Evolutionary conservation across 1,140 invertebrate species (phyloP).

Genomic region (Platorchestia sp.): DNA sequence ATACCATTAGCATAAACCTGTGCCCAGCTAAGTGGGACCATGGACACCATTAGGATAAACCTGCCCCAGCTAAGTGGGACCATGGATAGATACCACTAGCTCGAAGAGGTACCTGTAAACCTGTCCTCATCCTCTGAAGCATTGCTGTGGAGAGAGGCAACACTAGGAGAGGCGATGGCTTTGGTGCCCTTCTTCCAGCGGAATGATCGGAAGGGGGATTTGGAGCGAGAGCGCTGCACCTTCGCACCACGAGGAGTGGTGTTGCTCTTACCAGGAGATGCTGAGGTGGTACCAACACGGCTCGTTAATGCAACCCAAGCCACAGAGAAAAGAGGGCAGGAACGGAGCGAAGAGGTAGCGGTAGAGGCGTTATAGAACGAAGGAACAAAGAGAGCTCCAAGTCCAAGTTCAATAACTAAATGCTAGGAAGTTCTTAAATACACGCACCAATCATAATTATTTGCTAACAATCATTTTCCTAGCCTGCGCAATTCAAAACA

Average conservation of each 20-base stretch:
- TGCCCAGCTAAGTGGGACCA: neutral
- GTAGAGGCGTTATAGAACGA: neutral
- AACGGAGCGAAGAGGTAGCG: neutral
- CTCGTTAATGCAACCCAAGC: slow-evolving; percentile 48
- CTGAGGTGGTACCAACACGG: slow-evolving; percentile 43
- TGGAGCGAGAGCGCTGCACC: slow-evolving; percentile 83
- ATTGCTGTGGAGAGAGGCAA: slow-evolving; percentile 71
- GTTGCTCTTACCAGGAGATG: slow-evolving; percentile 55
- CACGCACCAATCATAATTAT: neutral
- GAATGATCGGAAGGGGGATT: slow-evolving; percentile 91
- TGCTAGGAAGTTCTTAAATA: neutral
- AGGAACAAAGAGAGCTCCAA: neutral
- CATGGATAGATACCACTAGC: no score
- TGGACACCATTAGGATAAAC: no score
- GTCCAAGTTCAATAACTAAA: neutral
- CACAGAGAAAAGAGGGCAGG: neutral
- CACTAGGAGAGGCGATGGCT: slow-evolving; percentile 23
- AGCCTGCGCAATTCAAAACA: neutral
- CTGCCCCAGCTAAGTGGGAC: no score
- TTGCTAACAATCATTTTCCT: neutral
- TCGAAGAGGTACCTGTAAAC: slow-evolving; percentile 70
- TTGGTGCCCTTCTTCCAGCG: slow-evolving; percentile 83
- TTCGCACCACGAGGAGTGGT: slow-evolving; percentile 67
- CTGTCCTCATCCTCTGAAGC: slow-evolving; percentile 85
- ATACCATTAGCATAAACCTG: neutral